Percentiles rank a stretch among this genome's conserved stretches.
phyloP scores from a whole-genome alignment of 1,140 invertebrate species.

The Bombus polaris region DNA sequence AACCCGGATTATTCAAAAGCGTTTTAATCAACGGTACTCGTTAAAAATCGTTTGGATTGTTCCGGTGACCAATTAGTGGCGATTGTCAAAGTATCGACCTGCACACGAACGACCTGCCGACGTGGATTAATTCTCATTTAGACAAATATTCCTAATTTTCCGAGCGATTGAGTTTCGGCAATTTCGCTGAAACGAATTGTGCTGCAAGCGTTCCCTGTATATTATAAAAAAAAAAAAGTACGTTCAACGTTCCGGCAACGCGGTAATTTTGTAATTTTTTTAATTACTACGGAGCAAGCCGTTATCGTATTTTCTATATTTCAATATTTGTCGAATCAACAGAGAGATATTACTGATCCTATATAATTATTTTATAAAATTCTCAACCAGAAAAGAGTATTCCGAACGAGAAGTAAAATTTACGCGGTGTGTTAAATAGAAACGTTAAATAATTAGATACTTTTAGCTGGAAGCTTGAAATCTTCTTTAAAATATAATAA shows the following conservation, averaged over 20 bases:
- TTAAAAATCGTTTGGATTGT: constrained; percentile 15
- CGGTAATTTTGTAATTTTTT: not conserved
- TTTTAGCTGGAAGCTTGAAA: no score
- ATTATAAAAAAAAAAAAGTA: no score
- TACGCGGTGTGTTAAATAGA: no score
- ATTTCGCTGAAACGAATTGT: not conserved
- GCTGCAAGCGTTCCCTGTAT: no score
- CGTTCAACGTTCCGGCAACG: no score
- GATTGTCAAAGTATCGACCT: not conserved
- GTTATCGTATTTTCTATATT: no score
- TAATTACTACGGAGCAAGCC: not conserved
- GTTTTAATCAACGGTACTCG: constrained; percentile 33
- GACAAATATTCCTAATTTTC: not conserved
- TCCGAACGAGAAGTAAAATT: no score
- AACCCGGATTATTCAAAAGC: constrained; percentile 42
- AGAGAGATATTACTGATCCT: not conserved
- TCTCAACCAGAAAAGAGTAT: no score
- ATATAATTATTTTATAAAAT: not conserved
- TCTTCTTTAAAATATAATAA: no score
- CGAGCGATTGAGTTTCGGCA: not conserved
- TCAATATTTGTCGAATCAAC: not conserved
- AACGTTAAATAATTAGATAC: no score
- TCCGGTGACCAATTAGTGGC: not conserved
- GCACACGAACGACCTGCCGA: no score
- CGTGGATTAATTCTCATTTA: not conserved